Evolutionary conservation across 2,113 vertebrate species (phyloP).

Genomic region (Paracanthobrama guichenoti): DNA sequence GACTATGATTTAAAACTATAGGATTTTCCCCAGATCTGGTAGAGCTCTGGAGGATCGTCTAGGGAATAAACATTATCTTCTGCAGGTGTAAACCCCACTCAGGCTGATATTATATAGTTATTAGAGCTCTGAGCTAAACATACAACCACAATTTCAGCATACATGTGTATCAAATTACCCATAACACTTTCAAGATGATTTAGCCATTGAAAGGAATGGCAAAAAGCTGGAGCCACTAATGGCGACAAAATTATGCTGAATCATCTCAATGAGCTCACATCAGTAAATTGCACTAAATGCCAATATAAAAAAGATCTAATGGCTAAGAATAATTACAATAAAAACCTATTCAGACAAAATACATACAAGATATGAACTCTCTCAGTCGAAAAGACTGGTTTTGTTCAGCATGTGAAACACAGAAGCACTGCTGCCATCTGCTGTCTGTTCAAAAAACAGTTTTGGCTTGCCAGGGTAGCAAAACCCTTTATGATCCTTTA

Average conservation of each 20-base stretch:
- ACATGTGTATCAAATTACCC: constrained; percentile 14
- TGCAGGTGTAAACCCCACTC: constrained; percentile 26
- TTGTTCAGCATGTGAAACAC: constrained; percentile 42
- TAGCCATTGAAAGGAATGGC: background rate
- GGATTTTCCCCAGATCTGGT: constrained; percentile 54
- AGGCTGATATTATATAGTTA: constrained; percentile 6
- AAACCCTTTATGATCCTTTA: background rate
- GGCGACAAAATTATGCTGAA: background rate
- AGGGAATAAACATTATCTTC: constrained; percentile 22
- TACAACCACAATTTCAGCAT: background rate
- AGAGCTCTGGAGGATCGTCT: constrained; percentile 16
- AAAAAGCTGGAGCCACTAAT: background rate
- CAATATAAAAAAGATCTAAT: background rate
- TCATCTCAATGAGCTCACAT: background rate
- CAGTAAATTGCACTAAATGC: background rate
- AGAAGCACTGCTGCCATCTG: constrained; percentile 72
- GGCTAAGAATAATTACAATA: background rate
- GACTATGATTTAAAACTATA: constrained; percentile 57
- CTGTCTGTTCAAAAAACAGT: constrained; percentile 53
- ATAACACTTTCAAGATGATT: constrained; percentile 25
- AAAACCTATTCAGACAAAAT: background rate
- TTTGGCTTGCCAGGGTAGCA: background rate
- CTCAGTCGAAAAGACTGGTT: background rate
- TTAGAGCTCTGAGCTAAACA: constrained; percentile 18
- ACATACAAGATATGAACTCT: background rate